Evolutionary conservation across 1,140 invertebrate species (phyloP).

Genomic region (Hormaphis cornu): DNA sequence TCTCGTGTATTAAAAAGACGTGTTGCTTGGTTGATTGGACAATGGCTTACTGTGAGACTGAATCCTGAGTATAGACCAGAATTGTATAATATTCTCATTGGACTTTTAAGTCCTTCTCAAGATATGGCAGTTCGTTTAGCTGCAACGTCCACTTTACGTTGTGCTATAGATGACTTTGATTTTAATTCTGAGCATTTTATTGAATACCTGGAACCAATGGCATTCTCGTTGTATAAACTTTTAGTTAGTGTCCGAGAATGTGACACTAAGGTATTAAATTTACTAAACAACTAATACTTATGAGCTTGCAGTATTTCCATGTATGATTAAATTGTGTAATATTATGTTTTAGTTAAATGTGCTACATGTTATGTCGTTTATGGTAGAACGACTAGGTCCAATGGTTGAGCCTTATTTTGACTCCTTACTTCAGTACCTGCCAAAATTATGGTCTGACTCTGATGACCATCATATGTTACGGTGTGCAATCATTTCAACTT

Average conservation of each 20-base stretch:
- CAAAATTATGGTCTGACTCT: constrained; percentile 77
- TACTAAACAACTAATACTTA: neutral
- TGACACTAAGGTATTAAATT: constrained; percentile 69
- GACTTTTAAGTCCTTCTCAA: constrained; percentile 50
- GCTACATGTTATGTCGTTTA: constrained; percentile 77
- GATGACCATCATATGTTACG: constrained; percentile 81
- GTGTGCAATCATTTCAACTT: constrained; percentile 79
- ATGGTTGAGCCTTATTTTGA: constrained; percentile 59
- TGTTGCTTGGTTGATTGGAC: constrained; percentile 76
- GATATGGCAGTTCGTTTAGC: constrained; percentile 48
- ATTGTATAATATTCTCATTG: constrained; percentile 68
- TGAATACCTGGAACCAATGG: constrained; percentile 66
- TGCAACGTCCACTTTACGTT: constrained; percentile 63
- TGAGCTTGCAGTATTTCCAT: neutral
- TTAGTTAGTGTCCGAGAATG: constrained; percentile 81
- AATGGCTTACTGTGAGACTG: constrained; percentile 80
- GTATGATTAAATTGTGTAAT: neutral
- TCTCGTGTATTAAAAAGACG: constrained; percentile 79
- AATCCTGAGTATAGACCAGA: constrained; percentile 64
- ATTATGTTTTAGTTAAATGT: constrained; percentile 64
- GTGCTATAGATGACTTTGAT: constrained; percentile 83
- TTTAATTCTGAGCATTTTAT: constrained; percentile 77
- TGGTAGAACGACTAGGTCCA: constrained; percentile 74
- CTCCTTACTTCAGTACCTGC: constrained; percentile 70
- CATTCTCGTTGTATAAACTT: constrained; percentile 69